Conservation (phyloP, 2,113 vertebrate species). For the Platycercus adscitus region DNA sequence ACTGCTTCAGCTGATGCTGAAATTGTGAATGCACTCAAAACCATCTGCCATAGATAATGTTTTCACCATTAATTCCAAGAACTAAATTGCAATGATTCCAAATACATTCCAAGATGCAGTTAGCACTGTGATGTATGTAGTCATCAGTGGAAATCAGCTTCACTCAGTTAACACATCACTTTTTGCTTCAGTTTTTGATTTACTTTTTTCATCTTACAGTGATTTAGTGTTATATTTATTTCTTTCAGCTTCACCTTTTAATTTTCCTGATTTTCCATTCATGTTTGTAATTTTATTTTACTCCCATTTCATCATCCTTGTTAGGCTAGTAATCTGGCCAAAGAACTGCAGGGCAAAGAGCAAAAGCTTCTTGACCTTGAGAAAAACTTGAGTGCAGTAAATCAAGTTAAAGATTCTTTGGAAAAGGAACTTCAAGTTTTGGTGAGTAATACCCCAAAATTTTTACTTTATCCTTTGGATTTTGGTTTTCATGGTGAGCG, state of each 20-base stretch:
- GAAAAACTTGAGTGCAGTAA: slow-evolving; percentile 79
- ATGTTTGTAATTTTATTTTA: slow-evolving; percentile 50
- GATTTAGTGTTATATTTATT: not conserved
- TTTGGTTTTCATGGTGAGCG: not conserved
- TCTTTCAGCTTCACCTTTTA: slow-evolving; percentile 32
- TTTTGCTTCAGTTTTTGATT: slow-evolving; percentile 5
- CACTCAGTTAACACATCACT: not conserved
- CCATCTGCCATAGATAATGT: not conserved
- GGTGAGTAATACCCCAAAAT: slow-evolving; percentile 79
- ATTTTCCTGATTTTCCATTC: slow-evolving; percentile 52
- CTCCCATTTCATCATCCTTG: slow-evolving; percentile 24
- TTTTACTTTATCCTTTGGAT: not conserved
- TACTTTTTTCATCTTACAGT: slow-evolving; percentile 26
- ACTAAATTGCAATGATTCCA: not conserved
- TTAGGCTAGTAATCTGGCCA: slow-evolving; percentile 84
- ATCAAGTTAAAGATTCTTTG: slow-evolving; percentile 83
- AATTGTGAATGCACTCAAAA: not conserved
- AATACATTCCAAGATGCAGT: not conserved
- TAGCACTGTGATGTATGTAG: slow-evolving; percentile 16
- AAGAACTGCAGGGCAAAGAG: slow-evolving; percentile 82
- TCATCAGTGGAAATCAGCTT: not conserved
- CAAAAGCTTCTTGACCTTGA: slow-evolving; percentile 82
- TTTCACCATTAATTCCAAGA: not conserved
- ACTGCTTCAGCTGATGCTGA: not conserved
- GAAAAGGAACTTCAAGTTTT: slow-evolving; percentile 84